These are phyloP conservation scores for Brachypalpus laphriformis DNA, from an alignment of 2,888 invertebrate genomes.

Conservation along the genomic window DNA sequence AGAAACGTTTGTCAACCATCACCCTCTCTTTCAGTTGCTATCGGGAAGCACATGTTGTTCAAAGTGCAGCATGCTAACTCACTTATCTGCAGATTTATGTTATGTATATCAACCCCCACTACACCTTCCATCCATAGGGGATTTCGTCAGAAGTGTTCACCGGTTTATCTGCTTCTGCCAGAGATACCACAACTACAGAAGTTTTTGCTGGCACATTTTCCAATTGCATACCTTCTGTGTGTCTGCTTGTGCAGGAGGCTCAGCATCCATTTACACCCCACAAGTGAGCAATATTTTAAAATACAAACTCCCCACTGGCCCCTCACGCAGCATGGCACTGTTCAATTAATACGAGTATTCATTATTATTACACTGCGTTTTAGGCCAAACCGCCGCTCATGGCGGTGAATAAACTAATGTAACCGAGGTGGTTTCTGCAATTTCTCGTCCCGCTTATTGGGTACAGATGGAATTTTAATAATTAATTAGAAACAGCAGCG, in stretches of 20 bases:
- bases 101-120: neutral
- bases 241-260: no score
- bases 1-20: conserved; percentile 14
- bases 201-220: neutral
- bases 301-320: conserved; percentile 26
- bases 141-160: neutral
- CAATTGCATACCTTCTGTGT: neutral
- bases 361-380: conserved; percentile 34
- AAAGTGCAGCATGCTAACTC: conserved; percentile 9
- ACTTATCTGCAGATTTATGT: conserved; percentile 46
- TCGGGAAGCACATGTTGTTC: neutral
- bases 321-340: neutral
- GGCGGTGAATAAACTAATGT: conserved; percentile 51
- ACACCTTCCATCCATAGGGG: conserved; percentile 14
- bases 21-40: neutral
- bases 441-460: conserved; percentile 1
- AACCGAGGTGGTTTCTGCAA: conserved; percentile 29
- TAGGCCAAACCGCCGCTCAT: conserved; percentile 28
- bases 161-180: conserved; percentile 9
- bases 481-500: conserved; percentile 55
- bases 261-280: no score
- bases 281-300: conserved; percentile 18
- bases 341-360: conserved; percentile 35
- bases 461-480: conserved; percentile 62
- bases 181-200: conserved; percentile 1